Base-by-base conservation (phyloP, 2,888 invertebrate species). In the Lepeophtheirus nordmannii region DNA sequence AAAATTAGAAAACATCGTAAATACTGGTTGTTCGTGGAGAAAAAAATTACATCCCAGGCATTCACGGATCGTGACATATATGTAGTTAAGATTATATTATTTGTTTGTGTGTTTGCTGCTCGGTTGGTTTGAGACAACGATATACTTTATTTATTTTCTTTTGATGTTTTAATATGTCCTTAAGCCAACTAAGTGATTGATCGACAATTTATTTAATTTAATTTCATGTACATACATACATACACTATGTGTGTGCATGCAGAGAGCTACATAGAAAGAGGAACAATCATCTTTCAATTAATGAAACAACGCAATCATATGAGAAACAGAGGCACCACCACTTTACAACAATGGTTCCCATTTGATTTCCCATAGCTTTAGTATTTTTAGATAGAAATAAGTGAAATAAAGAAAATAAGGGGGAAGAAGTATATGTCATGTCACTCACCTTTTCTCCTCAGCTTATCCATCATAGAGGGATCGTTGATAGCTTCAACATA, bases 391-490 rank as follows among this genome's bases (percentile, higher is more conserved):
- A 41, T n/a, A 41, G 41, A 17, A 46, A 46, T 46, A 46, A 14
- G 8, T 46, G 8, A 46, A 30, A 46, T 46, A 46, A 17, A 46
- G 17, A 46, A 46, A 17, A 30, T 2, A 17, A 46, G 1, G 53
- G 1, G 17, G 53, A 46, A 41, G 41, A 14, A 46, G 17, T 46
- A 46, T 17, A 2, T 17, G 14, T n/a, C 14, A 46, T n/a, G 17
- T 14, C 53, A n/a, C 53, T 46, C 53, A 46, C 53, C 53, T 46
- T 46, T 46, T 17, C 17, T 14, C 53, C 62, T 61, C 17, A 66
- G 58, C 38, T 66, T 69, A 60, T 61, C 67, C 67, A 22, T 58
- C n/a, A 66, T 37, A 30, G 60, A 65, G 68, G 3, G 77, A 17
- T 41, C 20, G 9, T 62, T 22, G 20, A 62, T 10, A 11, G 20